phyloP scores from a whole-genome alignment of 2,113 vertebrate species.

The Stomatorhinus ivindoensis region DNA sequence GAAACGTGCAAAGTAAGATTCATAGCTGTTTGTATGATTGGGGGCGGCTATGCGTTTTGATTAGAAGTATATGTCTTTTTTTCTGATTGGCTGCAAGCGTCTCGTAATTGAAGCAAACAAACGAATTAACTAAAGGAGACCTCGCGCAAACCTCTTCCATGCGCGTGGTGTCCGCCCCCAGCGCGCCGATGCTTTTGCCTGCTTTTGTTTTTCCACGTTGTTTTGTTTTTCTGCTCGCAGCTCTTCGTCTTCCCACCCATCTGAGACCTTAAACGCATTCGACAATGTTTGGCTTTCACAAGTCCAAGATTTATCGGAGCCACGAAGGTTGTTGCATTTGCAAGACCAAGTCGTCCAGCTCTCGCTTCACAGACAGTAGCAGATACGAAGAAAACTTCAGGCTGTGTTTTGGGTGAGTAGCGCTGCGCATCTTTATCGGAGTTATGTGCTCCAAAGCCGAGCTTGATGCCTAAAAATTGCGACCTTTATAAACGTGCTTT shows the following conservation, averaged over 20 bases:
- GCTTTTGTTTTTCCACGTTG: background rate
- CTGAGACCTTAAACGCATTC: background rate
- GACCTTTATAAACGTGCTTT: background rate
- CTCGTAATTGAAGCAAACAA: background rate
- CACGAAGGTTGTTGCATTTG: constrained; percentile 72
- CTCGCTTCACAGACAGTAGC: constrained; percentile 71
- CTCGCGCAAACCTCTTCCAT: background rate
- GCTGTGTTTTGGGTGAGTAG: constrained; percentile 66
- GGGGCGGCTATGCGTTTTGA: background rate
- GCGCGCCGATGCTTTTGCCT: background rate
- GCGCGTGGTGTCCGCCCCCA: constrained; percentile 50
- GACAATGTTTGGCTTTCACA: constrained; percentile 71
- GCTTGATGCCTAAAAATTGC: background rate
- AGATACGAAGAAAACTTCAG: constrained; percentile 69
- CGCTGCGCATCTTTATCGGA: background rate
- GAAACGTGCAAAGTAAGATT: background rate
- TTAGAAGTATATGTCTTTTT: background rate
- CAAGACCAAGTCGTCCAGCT: constrained; percentile 74
- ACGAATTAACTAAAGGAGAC: background rate
- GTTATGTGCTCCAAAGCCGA: background rate
- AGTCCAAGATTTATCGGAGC: constrained; percentile 73
- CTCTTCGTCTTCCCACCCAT: background rate
- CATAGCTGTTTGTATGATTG: background rate
- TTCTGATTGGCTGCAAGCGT: background rate
- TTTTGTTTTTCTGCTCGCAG: background rate